Conservation (phyloP, 2,888 invertebrate species). For the Julus scanicus region DNA sequence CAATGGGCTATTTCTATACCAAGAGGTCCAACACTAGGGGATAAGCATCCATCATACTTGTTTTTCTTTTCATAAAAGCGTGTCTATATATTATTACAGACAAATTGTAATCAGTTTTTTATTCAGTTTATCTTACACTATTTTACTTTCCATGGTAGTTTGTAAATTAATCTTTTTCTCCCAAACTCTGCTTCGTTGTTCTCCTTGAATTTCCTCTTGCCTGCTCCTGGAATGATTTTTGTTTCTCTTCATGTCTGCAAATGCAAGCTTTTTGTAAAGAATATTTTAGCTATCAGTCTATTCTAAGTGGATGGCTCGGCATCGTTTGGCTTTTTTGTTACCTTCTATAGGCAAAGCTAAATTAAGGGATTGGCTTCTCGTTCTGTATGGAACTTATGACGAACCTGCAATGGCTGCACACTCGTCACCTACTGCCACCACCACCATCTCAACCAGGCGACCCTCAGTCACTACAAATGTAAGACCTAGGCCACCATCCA, state of each 20-base stretch:
- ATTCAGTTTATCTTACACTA: background rate
- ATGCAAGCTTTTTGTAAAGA: background rate
- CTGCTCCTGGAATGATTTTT: background rate
- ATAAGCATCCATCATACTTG: too few species aligned
- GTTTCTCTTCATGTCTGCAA: constrained; percentile 22
- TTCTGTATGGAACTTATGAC: constrained; percentile 65
- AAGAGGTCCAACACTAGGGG: too few species aligned
- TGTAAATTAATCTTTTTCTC: background rate
- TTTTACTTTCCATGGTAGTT: background rate
- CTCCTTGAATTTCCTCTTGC: background rate
- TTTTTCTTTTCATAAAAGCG: too few species aligned
- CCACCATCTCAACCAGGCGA: constrained; percentile 52
- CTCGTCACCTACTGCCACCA: constrained; percentile 55
- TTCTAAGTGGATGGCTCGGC: constrained; percentile 46
- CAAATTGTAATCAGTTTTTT: background rate
- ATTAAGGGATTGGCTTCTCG: constrained; percentile 66
- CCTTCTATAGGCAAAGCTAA: constrained; percentile 60
- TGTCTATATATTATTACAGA: too few species aligned
- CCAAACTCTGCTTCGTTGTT: background rate
- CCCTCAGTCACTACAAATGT: constrained; percentile 46
- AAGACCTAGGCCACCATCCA: constrained; percentile 51
- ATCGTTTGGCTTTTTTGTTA: constrained; percentile 49
- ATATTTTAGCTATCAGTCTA: background rate
- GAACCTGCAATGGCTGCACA: constrained; percentile 55
- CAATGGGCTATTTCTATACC: too few species aligned